phyloP scores from a whole-genome alignment of 2,888 invertebrate species.

The Halictus quadricinctus region DNA sequence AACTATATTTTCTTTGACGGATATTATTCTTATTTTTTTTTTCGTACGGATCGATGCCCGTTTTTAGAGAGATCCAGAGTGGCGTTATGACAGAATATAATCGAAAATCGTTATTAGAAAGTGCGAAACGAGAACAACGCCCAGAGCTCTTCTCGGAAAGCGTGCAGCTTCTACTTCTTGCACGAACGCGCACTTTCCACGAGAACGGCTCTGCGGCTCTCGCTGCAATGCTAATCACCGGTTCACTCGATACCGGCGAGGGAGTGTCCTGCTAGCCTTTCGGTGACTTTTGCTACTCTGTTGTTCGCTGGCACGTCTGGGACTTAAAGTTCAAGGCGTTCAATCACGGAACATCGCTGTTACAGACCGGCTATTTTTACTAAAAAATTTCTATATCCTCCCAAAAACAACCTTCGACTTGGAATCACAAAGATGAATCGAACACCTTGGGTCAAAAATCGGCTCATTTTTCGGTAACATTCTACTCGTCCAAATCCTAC shows the following conservation, averaged over 20 bases:
- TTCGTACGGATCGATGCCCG: too few relatives aligned
- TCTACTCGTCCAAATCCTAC: too few relatives aligned
- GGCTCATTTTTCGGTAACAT: too few relatives aligned
- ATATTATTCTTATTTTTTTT: too few relatives aligned
- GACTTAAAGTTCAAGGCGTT: constrained; percentile 8
- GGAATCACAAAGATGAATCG: too few relatives aligned
- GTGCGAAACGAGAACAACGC: background rate
- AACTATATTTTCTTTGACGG: background rate
- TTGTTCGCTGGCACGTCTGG: background rate
- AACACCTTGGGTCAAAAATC: too few relatives aligned
- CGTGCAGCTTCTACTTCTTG: background rate
- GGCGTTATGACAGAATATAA: background rate
- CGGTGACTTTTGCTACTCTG: constrained; percentile 15
- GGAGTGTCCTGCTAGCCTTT: constrained; percentile 17
- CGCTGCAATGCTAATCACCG: constrained; percentile 15
- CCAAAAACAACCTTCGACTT: background rate
- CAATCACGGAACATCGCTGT: background rate
- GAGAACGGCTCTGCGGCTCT: background rate
- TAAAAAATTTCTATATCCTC: background rate
- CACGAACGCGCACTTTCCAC: background rate
- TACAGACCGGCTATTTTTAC: background rate
- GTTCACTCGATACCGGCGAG: background rate
- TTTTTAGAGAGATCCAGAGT: background rate
- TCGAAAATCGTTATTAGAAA: background rate
- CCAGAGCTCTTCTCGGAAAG: background rate